A percentile compares a stretch with the other conserved stretches of the same genome.
These are phyloP conservation scores for Ochropacha duplaris DNA, from an alignment of 2,888 invertebrate genomes.

Conservation along the genomic window DNA sequence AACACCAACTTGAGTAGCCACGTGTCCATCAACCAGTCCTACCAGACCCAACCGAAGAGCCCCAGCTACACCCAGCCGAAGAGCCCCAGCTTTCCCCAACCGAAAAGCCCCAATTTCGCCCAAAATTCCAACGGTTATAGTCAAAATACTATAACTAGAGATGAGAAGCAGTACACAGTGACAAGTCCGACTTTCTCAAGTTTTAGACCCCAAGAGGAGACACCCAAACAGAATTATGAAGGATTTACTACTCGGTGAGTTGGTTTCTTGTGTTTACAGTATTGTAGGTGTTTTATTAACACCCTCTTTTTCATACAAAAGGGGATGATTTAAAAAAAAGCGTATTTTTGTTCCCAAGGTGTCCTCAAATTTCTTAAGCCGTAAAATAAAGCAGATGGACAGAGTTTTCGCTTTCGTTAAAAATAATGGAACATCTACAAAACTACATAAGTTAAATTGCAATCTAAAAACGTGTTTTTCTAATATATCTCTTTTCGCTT, in stretches of 20 bases:
- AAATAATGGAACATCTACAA: neutral
- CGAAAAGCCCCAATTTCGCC: conserved; percentile 18
- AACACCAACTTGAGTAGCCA: conserved; percentile 51
- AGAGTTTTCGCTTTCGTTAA: too few species aligned
- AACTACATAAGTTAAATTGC: neutral
- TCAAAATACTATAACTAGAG: conserved; percentile 38
- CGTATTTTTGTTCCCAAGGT: too few species aligned
- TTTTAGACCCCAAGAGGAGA: conserved; percentile 69
- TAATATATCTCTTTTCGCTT: conserved; percentile 36
- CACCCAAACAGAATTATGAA: conserved; percentile 82
- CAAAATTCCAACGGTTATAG: conserved; percentile 42
- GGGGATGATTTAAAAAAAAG: too few species aligned
- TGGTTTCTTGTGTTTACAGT: neutral
- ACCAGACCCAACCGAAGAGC: conserved; percentile 18
- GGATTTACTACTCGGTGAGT: conserved; percentile 86
- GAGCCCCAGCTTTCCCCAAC: conserved; percentile 9
- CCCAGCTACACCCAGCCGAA: conserved; percentile 19
- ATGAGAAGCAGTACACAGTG: conserved; percentile 59
- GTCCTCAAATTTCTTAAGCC: too few species aligned
- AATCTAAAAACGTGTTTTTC: neutral
- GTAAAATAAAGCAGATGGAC: too few species aligned
- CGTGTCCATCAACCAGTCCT: conserved; percentile 55
- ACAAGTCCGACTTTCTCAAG: conserved; percentile 72
- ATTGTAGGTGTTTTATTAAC: too few species aligned
- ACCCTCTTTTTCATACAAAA: too few species aligned